A percentile compares a stretch with the other conserved stretches of the same genome.
phyloP scores from a whole-genome alignment of 2,797 vertebrate genomes.

The Allobates femoralis region DNA sequence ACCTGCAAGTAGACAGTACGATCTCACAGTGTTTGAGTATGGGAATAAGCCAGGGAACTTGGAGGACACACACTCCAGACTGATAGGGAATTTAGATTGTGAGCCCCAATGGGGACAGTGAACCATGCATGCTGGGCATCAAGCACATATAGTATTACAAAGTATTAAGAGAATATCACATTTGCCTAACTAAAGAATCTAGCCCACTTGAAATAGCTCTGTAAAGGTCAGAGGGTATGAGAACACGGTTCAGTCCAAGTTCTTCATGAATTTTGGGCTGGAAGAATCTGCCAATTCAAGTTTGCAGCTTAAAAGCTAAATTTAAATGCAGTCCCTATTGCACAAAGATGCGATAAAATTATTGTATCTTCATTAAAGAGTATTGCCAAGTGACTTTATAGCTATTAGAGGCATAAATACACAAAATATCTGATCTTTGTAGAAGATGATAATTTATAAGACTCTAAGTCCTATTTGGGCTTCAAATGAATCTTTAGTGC shows the following conservation, averaged over 20 bases:
- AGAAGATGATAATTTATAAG: background rate
- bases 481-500: background rate
- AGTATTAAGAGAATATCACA: background rate
- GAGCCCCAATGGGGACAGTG: too few relatives aligned
- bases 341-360: background rate
- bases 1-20: too few relatives aligned
- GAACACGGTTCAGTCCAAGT: background rate
- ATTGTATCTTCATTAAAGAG: background rate
- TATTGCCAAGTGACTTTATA: background rate
- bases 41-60: too few relatives aligned
- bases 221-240: slow-evolving; percentile 35
- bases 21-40: too few relatives aligned
- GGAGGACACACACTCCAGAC: too few relatives aligned
- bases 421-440: background rate
- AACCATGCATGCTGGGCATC: too few relatives aligned
- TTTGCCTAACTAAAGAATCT: background rate
- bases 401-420: background rate
- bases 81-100: too few relatives aligned
- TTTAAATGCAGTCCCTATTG: background rate
- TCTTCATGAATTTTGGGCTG: background rate
- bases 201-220: slow-evolving; percentile 10
- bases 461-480: background rate
- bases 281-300: background rate
- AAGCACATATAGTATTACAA: background rate
- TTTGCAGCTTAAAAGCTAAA: background rate